A percentile compares a stretch with the other conserved stretches of the same genome.
phyloP scores from a whole-genome alignment of 2,113 vertebrate species.

The Tachysurus fulvidraco region DNA sequence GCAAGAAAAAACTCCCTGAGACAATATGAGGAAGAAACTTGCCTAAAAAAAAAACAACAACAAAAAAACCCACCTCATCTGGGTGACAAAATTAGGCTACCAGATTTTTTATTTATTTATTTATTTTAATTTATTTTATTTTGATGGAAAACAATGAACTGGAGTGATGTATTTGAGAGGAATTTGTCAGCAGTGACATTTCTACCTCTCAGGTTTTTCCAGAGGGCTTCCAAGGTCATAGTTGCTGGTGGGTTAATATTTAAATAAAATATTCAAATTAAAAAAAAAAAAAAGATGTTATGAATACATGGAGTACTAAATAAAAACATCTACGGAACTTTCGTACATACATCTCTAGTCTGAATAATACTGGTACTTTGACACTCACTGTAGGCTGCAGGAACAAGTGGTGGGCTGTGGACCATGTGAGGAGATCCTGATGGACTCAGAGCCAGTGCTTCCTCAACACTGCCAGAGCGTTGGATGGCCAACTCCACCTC shows the following conservation, averaged over 20 bases:
- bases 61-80: too few species aligned
- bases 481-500: conserved; percentile 94
- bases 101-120: not conserved
- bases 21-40: too few species aligned
- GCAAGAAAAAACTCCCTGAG: too few species aligned
- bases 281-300: too few species aligned
- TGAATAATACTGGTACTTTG: not conserved
- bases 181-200: not conserved
- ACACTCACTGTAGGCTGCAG: conserved; percentile 81
- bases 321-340: not conserved
- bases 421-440: conserved; percentile 65
- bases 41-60: too few species aligned
- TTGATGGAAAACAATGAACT: not conserved
- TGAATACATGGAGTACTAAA: not conserved
- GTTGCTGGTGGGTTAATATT: not conserved
- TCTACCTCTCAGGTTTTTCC: not conserved
- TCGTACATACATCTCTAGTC: not conserved
- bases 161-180: not conserved
- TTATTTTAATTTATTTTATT: not conserved
- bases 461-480: conserved; percentile 83
- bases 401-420: conserved; percentile 71
- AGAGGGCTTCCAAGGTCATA: too few species aligned
- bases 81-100: not conserved
- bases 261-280: not conserved
- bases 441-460: conserved; percentile 71